These are phyloP conservation scores for Brachypalpus laphriformis DNA, from an alignment of 2,888 invertebrate genomes.

Conservation along the genomic window DNA sequence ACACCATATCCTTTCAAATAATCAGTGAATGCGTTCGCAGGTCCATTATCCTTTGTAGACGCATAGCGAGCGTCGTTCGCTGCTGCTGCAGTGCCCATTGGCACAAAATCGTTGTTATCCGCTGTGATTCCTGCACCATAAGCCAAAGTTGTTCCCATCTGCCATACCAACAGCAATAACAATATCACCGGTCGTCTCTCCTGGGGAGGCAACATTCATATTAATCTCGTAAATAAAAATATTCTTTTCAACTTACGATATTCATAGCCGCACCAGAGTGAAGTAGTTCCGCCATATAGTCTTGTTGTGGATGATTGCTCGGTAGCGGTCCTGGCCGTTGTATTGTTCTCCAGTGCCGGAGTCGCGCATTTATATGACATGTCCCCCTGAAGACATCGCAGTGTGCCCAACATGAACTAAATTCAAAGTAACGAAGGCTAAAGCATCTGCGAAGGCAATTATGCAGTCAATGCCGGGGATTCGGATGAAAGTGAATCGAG, in stretches of 20 bases:
- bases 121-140: constrained; percentile 30
- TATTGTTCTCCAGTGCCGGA: constrained; percentile 52
- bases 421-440: constrained; percentile 44
- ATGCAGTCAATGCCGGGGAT: constrained; percentile 31
- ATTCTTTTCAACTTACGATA: constrained; percentile 60
- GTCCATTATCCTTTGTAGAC: constrained; percentile 75
- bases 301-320: constrained; percentile 61
- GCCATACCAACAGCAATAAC: constrained; percentile 52
- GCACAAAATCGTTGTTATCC: constrained; percentile 43
- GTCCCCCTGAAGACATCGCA: constrained; percentile 54
- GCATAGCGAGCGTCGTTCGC: constrained; percentile 78
- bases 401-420: constrained; percentile 52
- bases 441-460: constrained; percentile 51
- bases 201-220: constrained; percentile 24
- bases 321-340: constrained; percentile 58
- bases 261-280: constrained; percentile 41
- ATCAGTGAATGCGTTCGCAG: constrained; percentile 68
- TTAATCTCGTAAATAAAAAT: constrained; percentile 49
- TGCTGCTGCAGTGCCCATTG: constrained; percentile 66
- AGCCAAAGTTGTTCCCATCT: constrained; percentile 32
- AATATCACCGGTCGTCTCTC: constrained; percentile 17
- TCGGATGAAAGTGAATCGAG: constrained; percentile 67
- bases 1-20: constrained; percentile 48
- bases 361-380: constrained; percentile 65
- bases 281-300: constrained; percentile 60